A percentile compares a stretch with the other conserved stretches of the same genome.
Conservation (phyloP, 2,888 invertebrate species). For the Oxyteleia sp. region DNA sequence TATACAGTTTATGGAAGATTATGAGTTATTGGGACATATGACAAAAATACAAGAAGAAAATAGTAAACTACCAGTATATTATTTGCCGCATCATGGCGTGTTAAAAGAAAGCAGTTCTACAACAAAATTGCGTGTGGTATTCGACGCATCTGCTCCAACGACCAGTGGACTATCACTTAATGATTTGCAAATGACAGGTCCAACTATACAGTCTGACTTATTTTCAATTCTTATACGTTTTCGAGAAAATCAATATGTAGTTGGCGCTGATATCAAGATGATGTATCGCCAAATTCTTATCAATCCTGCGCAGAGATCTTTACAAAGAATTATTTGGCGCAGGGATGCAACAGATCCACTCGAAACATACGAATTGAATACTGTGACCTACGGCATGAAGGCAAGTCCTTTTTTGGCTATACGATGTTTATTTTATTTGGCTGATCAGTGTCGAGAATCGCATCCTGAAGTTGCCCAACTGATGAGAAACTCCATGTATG, state of each 20-base stretch:
- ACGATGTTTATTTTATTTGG: constrained; percentile 61
- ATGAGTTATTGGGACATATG: constrained; percentile 16
- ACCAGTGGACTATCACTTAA: constrained; percentile 75
- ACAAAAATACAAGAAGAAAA: constrained; percentile 10
- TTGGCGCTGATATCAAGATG: constrained; percentile 78
- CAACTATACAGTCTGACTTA: constrained; percentile 71
- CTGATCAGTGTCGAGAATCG: constrained; percentile 7
- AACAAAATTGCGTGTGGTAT: constrained; percentile 79
- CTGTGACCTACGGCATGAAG: constrained; percentile 76
- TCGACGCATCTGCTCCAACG: constrained; percentile 76
- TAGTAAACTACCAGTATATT: constrained; percentile 21
- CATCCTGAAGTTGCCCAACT: background rate
- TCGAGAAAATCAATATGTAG: constrained; percentile 59
- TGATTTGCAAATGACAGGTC: constrained; percentile 73
- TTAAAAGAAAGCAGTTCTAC: constrained; percentile 72
- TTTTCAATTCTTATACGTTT: constrained; percentile 71
- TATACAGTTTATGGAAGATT: constrained; percentile 20
- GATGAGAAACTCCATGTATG: constrained; percentile 72
- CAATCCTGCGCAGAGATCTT: constrained; percentile 61
- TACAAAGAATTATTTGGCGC: constrained; percentile 79
- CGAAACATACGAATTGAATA: constrained; percentile 56
- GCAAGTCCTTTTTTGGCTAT: constrained; percentile 75
- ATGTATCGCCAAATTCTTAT: constrained; percentile 76
- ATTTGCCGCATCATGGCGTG: constrained; percentile 79
- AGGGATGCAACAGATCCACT: constrained; percentile 22